Conservation (phyloP, 2,113 vertebrate species). For the Synodontis membranacea region DNA sequence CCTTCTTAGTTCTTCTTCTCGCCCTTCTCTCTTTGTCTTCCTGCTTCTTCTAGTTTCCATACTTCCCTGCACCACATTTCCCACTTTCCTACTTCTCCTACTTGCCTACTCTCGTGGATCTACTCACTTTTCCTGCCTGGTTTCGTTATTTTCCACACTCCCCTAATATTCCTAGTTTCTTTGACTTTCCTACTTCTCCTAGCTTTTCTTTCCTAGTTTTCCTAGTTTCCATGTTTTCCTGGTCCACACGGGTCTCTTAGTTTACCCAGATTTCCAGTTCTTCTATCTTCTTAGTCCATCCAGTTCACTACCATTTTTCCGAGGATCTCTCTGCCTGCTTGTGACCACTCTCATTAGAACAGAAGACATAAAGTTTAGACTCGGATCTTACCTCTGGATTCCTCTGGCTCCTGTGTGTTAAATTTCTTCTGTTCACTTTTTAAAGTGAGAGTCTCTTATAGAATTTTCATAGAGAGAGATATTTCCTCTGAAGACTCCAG, state of each 20-base stretch:
- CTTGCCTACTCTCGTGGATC: background rate
- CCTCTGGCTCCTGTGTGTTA: background rate
- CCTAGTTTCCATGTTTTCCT: background rate
- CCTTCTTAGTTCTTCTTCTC: background rate
- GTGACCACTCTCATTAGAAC: background rate
- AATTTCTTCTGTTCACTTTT: background rate
- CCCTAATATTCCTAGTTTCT: background rate
- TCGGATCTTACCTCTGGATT: background rate
- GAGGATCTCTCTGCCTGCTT: background rate
- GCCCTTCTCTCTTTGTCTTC: background rate
- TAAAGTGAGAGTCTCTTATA: background rate
- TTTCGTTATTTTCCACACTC: too few species aligned
- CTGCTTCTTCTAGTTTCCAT: background rate
- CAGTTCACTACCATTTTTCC: background rate
- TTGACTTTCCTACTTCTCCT: background rate
- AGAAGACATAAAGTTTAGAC: background rate
- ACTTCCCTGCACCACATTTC: background rate
- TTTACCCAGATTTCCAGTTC: background rate
- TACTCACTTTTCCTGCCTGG: background rate
- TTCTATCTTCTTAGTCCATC: background rate
- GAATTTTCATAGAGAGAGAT: background rate
- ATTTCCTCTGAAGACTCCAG: background rate
- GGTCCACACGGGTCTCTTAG: background rate
- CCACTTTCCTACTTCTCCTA: background rate
- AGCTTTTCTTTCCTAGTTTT: background rate